phyloP scores from a whole-genome alignment of 2,113 vertebrate species.

The Nanorana parkeri region DNA sequence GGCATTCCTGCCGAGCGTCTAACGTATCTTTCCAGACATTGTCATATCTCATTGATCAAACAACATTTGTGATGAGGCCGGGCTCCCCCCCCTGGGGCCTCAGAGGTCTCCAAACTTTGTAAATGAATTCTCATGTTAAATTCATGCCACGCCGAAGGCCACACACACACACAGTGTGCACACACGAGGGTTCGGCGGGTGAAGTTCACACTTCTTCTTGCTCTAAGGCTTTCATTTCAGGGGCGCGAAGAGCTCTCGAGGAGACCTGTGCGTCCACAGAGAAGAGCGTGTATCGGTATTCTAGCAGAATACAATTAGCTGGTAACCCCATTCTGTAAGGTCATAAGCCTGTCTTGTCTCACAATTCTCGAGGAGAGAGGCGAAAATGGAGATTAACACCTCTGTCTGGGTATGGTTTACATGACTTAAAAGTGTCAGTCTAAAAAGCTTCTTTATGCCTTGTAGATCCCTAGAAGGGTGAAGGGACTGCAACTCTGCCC shows the following conservation, averaged over 20 bases:
- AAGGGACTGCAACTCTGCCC: too few species aligned
- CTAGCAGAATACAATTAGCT: neutral
- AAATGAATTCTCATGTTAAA: slow-evolving; percentile 59
- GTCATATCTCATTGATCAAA: slow-evolving; percentile 47
- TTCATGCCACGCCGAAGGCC: slow-evolving; percentile 33
- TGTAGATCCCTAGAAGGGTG: too few species aligned
- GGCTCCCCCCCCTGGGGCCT: slow-evolving; percentile 47
- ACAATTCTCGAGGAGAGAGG: neutral
- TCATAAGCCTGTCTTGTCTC: neutral
- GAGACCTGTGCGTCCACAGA: neutral
- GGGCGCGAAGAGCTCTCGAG: slow-evolving; percentile 29
- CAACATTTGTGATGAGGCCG: neutral
- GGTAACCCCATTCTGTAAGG: neutral
- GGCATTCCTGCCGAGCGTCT: slow-evolving; percentile 36
- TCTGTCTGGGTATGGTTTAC: too few species aligned
- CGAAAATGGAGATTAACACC: too few species aligned
- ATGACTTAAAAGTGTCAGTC: too few species aligned
- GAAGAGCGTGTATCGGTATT: neutral
- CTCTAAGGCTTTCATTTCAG: neutral
- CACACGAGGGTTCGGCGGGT: neutral
- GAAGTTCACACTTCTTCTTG: neutral
- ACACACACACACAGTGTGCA: slow-evolving; percentile 9
- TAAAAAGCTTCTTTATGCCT: too few species aligned
- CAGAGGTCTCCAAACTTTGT: slow-evolving; percentile 36
- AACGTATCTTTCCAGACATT: slow-evolving; percentile 21